Conservation (phyloP, 1,140 invertebrate genomes). For the Drosophila subpulchrella region DNA sequence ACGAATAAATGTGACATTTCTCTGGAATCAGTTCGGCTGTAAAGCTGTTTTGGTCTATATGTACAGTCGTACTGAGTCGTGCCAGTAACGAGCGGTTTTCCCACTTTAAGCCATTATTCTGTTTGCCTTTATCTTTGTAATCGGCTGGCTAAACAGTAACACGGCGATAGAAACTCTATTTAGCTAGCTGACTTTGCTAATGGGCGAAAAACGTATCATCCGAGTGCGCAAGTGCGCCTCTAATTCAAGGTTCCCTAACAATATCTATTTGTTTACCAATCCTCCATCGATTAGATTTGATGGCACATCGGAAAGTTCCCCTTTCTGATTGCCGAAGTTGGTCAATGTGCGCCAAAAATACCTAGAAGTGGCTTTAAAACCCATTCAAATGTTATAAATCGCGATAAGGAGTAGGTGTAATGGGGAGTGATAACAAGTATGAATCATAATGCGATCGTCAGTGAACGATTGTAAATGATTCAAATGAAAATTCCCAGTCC, state of each 20-base stretch:
- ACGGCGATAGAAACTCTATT: conserved; percentile 9
- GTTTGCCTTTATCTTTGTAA: conserved; percentile 45
- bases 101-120: conserved; percentile 26
- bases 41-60: conserved; percentile 18
- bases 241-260: conserved; percentile 6
- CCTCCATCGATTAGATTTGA: conserved; percentile 14
- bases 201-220: conserved; percentile 10
- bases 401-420: conserved; percentile 4
- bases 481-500: neutral
- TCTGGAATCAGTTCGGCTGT: neutral
- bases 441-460: neutral
- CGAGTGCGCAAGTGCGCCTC: neutral
- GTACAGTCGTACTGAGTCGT: conserved; percentile 25
- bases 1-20: conserved; percentile 4
- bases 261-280: conserved; percentile 30
- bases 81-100: conserved; percentile 49
- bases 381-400: conserved; percentile 42
- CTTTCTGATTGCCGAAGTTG: conserved; percentile 22
- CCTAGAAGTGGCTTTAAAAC: conserved; percentile 48
- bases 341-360: conserved; percentile 41
- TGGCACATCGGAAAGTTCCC: conserved; percentile 11
- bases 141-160: conserved; percentile 43
- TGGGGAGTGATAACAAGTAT: conserved; percentile 1
- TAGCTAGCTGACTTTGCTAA: conserved; percentile 16
- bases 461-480: neutral